A percentile compares a stretch with the other conserved stretches of the same genome.
phyloP scores from a whole-genome alignment of 2,113 vertebrate genomes.

The Heterocephalus glaber region DNA sequence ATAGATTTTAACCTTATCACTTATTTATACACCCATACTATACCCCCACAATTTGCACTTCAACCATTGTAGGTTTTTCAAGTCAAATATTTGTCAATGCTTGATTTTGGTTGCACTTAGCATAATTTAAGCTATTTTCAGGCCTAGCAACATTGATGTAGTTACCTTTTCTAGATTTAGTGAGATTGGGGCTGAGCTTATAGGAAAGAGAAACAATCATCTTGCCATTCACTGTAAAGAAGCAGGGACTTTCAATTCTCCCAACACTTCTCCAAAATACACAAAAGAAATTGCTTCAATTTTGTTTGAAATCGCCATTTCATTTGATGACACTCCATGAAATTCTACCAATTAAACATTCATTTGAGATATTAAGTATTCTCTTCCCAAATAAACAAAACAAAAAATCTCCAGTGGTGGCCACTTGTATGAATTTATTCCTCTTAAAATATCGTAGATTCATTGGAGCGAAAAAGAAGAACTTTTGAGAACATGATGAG shows the following conservation, averaged over 20 bases:
- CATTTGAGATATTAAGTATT: background rate
- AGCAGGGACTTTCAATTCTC: background rate
- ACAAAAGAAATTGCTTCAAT: background rate
- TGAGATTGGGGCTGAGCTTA: background rate
- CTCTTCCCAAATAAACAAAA: constrained; percentile 44
- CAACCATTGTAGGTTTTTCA: background rate
- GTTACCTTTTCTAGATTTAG: background rate
- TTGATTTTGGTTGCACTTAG: constrained; percentile 24
- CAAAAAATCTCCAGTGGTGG: background rate
- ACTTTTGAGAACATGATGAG: background rate
- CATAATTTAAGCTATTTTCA: background rate
- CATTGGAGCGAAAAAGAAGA: background rate
- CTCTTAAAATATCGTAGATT: background rate
- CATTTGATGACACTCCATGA: background rate
- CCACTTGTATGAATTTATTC: background rate
- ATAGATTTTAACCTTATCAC: background rate
- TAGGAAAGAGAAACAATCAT: background rate
- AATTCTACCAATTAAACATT: constrained; percentile 50
- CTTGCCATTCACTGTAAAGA: background rate
- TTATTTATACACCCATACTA: background rate
- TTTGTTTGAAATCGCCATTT: constrained; percentile 17
- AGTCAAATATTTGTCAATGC: background rate
- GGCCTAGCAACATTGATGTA: background rate
- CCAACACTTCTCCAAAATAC: background rate
- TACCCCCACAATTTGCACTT: background rate